Percentiles rank a stretch among this genome's conserved stretches.
Evolutionary conservation across 2,888 invertebrate species (phyloP).

Genomic region (Heliothis peltigera): DNA sequence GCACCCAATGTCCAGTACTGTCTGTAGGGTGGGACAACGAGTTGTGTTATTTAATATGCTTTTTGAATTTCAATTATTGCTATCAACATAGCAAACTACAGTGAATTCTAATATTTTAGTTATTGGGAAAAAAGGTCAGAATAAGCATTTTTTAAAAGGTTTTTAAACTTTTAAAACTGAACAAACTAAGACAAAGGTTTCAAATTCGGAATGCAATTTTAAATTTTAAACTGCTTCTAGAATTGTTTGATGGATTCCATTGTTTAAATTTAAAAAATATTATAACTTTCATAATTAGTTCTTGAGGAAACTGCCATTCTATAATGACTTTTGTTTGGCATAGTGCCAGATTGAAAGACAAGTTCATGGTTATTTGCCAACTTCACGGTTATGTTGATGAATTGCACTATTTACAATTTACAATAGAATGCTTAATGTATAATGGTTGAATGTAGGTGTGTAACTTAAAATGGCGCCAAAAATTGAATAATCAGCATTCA

Average conservation of each 20-base stretch:
- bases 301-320: background rate
- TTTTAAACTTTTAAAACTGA: too few relatives aligned
- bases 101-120: too few relatives aligned
- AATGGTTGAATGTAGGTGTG: background rate
- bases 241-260: too few relatives aligned
- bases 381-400: background rate
- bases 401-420: background rate
- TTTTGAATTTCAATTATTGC: too few relatives aligned
- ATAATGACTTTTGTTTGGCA: background rate
- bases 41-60: background rate
- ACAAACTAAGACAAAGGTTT: too few relatives aligned
- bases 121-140: too few relatives aligned
- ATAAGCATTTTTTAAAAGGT: too few relatives aligned
- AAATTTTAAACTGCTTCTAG: too few relatives aligned
- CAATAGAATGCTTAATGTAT: background rate
- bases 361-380: background rate
- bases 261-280: background rate
- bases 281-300: background rate
- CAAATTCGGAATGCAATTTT: too few relatives aligned
- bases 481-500: background rate
- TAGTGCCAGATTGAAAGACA: background rate
- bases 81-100: too few relatives aligned
- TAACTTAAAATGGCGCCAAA: slow-evolving; percentile 50
- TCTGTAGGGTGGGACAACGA: slow-evolving; percentile 74
- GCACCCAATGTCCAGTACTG: slow-evolving; percentile 99